Conservation (phyloP, 2,797 vertebrate species). For the Carcharodon carcharias region DNA sequence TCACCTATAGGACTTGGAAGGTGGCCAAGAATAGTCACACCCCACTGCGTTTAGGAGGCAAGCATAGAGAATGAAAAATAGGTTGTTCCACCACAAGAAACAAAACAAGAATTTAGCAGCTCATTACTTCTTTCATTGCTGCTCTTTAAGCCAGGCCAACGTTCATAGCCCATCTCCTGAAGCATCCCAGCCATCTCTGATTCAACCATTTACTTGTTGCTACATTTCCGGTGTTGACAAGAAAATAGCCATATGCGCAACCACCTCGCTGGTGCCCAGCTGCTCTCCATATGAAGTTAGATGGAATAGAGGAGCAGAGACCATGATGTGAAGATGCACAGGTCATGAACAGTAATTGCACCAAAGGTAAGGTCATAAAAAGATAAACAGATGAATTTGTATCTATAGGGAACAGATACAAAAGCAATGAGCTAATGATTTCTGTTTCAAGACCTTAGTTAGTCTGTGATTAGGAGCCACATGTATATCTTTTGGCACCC, state of each 20-base stretch:
- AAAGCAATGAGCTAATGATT: background rate
- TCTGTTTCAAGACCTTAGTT: background rate
- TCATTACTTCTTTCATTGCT: background rate
- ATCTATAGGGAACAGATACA: background rate
- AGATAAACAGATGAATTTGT: background rate
- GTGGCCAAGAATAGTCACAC: background rate
- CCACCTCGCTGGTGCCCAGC: background rate
- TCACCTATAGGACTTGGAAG: background rate
- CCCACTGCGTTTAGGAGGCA: background rate
- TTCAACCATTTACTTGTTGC: background rate
- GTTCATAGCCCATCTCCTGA: background rate
- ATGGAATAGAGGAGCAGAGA: background rate
- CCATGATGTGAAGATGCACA: background rate
- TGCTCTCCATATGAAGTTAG: background rate
- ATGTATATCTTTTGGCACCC: background rate
- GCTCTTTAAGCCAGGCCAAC: background rate
- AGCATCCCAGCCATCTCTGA: background rate
- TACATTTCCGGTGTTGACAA: background rate
- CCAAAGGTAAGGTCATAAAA: background rate
- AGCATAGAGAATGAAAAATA: background rate
- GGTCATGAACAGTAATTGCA: background rate
- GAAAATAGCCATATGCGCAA: background rate
- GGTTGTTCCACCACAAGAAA: background rate
- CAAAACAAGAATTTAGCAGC: background rate
- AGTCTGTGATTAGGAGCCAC: background rate